These are phyloP conservation scores for Diabrotica virgifera DNA, from an alignment of 1,140 invertebrate species.

Conservation along the genomic window DNA sequence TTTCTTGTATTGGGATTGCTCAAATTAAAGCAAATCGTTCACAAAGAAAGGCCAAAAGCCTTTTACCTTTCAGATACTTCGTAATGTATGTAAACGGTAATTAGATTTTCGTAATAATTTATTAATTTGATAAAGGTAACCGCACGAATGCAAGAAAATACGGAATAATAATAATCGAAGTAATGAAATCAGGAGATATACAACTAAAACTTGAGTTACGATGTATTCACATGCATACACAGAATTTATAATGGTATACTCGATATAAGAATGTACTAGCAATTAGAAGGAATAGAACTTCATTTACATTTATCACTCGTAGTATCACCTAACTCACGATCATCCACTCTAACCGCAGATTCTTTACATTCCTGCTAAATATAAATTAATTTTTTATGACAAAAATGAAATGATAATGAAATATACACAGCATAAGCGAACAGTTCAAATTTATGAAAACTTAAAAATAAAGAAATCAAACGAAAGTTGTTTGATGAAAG, in stretches of 20 bases:
- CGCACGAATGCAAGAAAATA: neutral
- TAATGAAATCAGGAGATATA: slow-evolving; percentile 9
- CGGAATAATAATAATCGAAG: slow-evolving; percentile 5
- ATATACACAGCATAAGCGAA: neutral
- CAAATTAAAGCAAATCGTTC: no score
- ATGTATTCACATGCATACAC: slow-evolving; percentile 6
- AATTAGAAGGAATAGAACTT: slow-evolving; percentile 1
- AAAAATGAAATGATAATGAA: no score
- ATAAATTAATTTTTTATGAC: neutral
- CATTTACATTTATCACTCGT: neutral
- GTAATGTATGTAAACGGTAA: no score
- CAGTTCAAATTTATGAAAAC: neutral
- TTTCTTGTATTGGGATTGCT: no score
- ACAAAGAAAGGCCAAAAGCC: no score
- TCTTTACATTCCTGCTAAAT: neutral
- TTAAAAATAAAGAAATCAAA: neutral
- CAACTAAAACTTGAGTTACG: slow-evolving; percentile 9
- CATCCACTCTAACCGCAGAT: neutral
- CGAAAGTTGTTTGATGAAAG: no score
- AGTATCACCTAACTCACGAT: neutral
- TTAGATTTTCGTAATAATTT: no score
- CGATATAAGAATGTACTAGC: neutral
- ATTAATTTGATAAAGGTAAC: neutral
- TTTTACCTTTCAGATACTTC: no score
- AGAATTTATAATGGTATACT: neutral